These are phyloP conservation scores for Drosophila pullipes DNA, from an alignment of 2,888 invertebrate species.

Conservation along the genomic window DNA sequence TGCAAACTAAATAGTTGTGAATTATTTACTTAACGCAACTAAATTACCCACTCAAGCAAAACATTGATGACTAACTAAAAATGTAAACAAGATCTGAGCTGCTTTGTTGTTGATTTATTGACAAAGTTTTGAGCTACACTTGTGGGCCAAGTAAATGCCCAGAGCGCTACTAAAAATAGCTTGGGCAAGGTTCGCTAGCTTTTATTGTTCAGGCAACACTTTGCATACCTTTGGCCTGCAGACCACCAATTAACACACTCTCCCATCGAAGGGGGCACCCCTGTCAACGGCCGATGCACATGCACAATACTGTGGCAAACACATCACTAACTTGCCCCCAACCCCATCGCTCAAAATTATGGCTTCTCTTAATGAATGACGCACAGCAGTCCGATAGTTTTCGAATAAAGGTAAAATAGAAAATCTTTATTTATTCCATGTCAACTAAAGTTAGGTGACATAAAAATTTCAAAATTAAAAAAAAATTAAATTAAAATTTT, in stretches of 20 bases:
- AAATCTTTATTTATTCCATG: neutral
- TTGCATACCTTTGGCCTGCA: constrained; percentile 17
- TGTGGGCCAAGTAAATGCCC: constrained; percentile 26
- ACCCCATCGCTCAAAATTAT: neutral
- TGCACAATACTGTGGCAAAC: constrained; percentile 12
- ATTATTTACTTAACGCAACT: constrained; percentile 58
- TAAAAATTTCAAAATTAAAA: neutral
- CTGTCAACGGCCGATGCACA: constrained; percentile 12
- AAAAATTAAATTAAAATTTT: no score
- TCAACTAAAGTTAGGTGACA: neutral
- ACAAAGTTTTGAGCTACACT: constrained; percentile 46
- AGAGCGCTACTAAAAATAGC: constrained; percentile 41
- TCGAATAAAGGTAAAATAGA: neutral
- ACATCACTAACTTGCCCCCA: neutral
- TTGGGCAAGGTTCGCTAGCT: constrained; percentile 38
- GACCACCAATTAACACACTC: constrained; percentile 49
- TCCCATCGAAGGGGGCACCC: constrained; percentile 16
- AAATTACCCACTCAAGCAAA: constrained; percentile 15
- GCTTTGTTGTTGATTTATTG: constrained; percentile 49
- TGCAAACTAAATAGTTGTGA: constrained; percentile 47
- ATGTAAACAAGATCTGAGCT: constrained; percentile 44
- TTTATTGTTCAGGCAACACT: constrained; percentile 44
- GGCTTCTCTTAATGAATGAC: neutral
- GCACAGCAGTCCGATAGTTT: neutral
- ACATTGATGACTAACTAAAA: constrained; percentile 40